phyloP scores from a whole-genome alignment of 1,140 invertebrate species.

The Tetramorium parvispinum region DNA sequence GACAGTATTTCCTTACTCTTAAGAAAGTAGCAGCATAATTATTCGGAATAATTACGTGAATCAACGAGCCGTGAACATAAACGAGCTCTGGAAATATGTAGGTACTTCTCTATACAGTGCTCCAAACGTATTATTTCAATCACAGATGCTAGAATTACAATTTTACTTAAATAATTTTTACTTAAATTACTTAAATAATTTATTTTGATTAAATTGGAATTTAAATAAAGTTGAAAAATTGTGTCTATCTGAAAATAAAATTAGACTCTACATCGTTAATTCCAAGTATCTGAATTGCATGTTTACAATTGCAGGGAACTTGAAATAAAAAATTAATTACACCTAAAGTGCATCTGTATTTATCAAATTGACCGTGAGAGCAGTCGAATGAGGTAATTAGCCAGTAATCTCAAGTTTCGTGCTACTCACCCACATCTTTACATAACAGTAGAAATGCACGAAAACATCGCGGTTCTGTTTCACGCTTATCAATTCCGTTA shows the following conservation, averaged over 20 bases:
- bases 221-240: background rate
- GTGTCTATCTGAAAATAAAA: background rate
- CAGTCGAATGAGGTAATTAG: constrained; percentile 41
- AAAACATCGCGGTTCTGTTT: constrained; percentile 68
- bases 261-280: background rate
- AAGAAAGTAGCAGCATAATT: constrained; percentile 10
- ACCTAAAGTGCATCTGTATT: background rate
- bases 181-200: no score
- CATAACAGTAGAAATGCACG: constrained; percentile 44
- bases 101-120: background rate
- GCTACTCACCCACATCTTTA: background rate
- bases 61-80: constrained; percentile 36
- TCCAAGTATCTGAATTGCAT: background rate
- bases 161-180: no score
- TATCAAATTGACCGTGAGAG: background rate
- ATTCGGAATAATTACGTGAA: constrained; percentile 29
- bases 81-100: background rate
- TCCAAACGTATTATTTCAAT: background rate
- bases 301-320: background rate
- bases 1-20: constrained; percentile 9
- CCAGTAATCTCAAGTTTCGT: constrained; percentile 40
- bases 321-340: constrained; percentile 17
- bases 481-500: constrained; percentile 76
- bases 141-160: background rate
- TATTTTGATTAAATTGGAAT: background rate